Evolutionary conservation across 1,140 invertebrate species (phyloP).

Genomic region (Heliothis virescens): DNA sequence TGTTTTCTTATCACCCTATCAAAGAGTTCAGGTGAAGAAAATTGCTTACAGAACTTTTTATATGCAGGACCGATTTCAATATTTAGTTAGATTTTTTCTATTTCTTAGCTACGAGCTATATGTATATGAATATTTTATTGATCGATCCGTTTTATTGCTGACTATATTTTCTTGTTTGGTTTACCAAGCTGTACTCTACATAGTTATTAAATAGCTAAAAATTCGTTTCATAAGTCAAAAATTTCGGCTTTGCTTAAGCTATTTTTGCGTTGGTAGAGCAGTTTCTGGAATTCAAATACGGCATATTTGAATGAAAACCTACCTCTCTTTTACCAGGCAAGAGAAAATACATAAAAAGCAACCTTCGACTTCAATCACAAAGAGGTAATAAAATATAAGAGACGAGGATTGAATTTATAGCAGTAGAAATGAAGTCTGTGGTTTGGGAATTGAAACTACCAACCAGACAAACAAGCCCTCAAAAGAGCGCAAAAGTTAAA

Average conservation of each 20-base stretch:
- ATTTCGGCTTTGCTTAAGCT: neutral
- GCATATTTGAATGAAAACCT: conserved; percentile 14
- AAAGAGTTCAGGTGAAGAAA: neutral
- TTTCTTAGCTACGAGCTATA: too few species aligned
- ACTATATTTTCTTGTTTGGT: neutral
- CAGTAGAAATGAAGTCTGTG: conserved; percentile 10
- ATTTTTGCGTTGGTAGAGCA: neutral
- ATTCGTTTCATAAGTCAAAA: neutral
- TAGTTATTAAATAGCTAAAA: too few species aligned
- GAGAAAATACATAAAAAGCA: conserved; percentile 13
- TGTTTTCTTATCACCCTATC: neutral
- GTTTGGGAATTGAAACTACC: conserved; percentile 23
- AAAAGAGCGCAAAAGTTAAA: conserved; percentile 4
- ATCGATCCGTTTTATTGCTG: too few species aligned
- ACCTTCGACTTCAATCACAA: conserved; percentile 32
- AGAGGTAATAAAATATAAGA: conserved; percentile 39
- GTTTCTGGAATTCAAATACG: neutral
- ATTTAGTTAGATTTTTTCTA: neutral
- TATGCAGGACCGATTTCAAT: neutral
- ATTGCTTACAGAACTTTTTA: neutral
- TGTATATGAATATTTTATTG: too few species aligned
- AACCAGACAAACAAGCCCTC: neutral
- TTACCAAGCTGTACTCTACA: too few species aligned
- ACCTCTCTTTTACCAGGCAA: conserved; percentile 1
- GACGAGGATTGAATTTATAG: conserved; percentile 31